Percentiles rank a stretch among this genome's conserved stretches.
phyloP scores from a whole-genome alignment of 2,888 invertebrate genomes.

The Prosopocoilus inquinatus region DNA sequence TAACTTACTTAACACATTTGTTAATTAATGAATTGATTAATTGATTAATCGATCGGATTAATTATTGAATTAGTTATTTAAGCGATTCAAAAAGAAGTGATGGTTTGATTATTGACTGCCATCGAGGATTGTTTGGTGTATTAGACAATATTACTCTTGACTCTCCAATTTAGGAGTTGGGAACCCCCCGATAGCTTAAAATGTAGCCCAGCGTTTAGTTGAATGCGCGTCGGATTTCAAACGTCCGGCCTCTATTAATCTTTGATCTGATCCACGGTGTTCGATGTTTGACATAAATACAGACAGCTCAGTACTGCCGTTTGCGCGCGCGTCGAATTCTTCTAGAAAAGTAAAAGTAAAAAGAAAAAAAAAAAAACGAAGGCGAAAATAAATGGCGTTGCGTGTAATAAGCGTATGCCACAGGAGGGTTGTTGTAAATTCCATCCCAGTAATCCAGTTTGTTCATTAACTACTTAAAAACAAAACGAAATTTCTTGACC shows the following conservation, averaged over 20 bases:
- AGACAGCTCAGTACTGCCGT: slow-evolving; percentile 46
- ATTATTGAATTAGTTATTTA: too few relatives aligned
- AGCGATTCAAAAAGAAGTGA: too few relatives aligned
- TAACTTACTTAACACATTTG: too few relatives aligned
- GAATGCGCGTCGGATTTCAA: neutral
- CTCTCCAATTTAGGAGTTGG: slow-evolving; percentile 8
- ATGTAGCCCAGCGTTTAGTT: slow-evolving; percentile 8
- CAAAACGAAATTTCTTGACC: too few relatives aligned
- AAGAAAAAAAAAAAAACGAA: too few relatives aligned
- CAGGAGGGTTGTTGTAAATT: neutral
- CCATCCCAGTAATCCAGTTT: slow-evolving; percentile 9
- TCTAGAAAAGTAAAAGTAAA: too few relatives aligned
- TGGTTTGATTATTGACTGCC: too few relatives aligned
- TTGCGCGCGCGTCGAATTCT: slow-evolving; percentile 19
- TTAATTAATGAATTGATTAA: too few relatives aligned
- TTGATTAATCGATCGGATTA: too few relatives aligned
- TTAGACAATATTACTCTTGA: slow-evolving; percentile 23
- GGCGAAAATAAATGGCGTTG: too few relatives aligned
- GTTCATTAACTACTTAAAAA: too few relatives aligned
- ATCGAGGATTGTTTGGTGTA: slow-evolving; percentile 21
- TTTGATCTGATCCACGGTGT: slow-evolving; percentile 32
- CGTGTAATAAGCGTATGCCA: too few relatives aligned
- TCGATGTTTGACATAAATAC: slow-evolving; percentile 32
- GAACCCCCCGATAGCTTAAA: slow-evolving; percentile 16
- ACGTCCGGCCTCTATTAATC: neutral